A percentile compares a stretch with the other conserved stretches of the same genome.
phyloP scores from a whole-genome alignment of 2,888 invertebrate genomes.

The Osmoderma eremita region DNA sequence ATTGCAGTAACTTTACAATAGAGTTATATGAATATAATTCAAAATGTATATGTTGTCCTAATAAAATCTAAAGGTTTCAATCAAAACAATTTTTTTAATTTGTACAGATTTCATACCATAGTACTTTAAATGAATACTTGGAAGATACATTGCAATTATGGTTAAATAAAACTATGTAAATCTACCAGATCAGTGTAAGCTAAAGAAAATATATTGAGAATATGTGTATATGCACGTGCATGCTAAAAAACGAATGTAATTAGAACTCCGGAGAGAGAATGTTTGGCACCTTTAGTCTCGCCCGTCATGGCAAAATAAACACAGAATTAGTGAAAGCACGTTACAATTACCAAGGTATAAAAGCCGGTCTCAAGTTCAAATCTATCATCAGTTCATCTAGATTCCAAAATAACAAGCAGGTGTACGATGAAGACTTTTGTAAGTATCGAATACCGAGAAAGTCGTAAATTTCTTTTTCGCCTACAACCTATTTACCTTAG shows the following conservation, averaged over 20 bases:
- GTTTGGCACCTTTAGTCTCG: slow-evolving; percentile 39
- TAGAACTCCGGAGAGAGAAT: slow-evolving; percentile 31
- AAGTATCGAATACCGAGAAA: slow-evolving; percentile 52
- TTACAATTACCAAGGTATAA: slow-evolving; percentile 35
- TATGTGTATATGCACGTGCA: not conserved
- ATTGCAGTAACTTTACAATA: too few relatives aligned
- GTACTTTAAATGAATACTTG: too few relatives aligned
- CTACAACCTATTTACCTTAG: slow-evolving; percentile 2
- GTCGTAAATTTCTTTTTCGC: not conserved
- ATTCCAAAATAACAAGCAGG: slow-evolving; percentile 49
- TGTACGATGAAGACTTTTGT: slow-evolving; percentile 61
- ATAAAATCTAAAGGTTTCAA: too few relatives aligned
- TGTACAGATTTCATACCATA: too few relatives aligned
- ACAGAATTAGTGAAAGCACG: slow-evolving; percentile 45
- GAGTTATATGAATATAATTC: too few relatives aligned
- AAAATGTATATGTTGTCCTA: too few relatives aligned
- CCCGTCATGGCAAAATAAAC: slow-evolving; percentile 41
- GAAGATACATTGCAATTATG: too few relatives aligned
- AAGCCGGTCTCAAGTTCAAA: slow-evolving; percentile 35
- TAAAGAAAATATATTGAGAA: too few relatives aligned
- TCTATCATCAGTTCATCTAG: slow-evolving; percentile 36
- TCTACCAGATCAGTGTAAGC: too few relatives aligned
- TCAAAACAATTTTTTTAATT: too few relatives aligned
- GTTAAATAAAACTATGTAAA: too few relatives aligned
- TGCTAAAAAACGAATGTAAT: slow-evolving; percentile 13